Base-by-base conservation (phyloP, 2,888 invertebrate genomes). In the Cotesia congregata region DNA sequence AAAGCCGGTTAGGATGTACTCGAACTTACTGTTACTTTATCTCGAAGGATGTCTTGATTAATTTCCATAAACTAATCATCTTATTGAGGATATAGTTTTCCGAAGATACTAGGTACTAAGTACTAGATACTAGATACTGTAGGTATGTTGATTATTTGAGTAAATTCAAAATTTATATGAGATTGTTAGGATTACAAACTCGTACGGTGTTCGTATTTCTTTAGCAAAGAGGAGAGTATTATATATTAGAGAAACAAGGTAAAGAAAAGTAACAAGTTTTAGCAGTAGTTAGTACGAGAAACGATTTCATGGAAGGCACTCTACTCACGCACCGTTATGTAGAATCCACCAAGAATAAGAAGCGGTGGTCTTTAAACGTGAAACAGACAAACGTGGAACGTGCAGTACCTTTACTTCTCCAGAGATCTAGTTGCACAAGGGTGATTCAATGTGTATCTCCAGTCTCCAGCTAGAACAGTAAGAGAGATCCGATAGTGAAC, bases 401-500 rank as follows among this genome's bases (percentile, higher is more conserved):
- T 50, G 50, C 12, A 50, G 9, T 50, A 50, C 9, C 50, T 50
- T 50, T 50, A 12, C 50, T 50, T 50, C 50, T 50, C 12, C 12
- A 50, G 50, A 50, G 50, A 50, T 50, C 50, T 50, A 50, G 50
- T 50, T 50, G 50, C 50, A 50, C 50, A 50, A 50, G 50, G 50
- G 50, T 50, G 7, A 50, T 50, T 50, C 50, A 50, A 50, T 50
- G 50, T 50, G 74, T 67, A 67, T 70, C 70, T 67, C 59, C 70
- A 67, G 12, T 65, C 74, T 38, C 20, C 40, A 67, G 60, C 59
- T 60, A 30, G 77, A 64, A 62, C 71, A 68, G 67, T 69, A 60
- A 74, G 70, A 77, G 74, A 72, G 77, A 72, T 77, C 72, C 15
- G 50, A 75, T 71, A 20, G n/a, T 59, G 69, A 64, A 9, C 41